phyloP scores from a whole-genome alignment of 2,888 invertebrate species.

The Anodontia alba region DNA sequence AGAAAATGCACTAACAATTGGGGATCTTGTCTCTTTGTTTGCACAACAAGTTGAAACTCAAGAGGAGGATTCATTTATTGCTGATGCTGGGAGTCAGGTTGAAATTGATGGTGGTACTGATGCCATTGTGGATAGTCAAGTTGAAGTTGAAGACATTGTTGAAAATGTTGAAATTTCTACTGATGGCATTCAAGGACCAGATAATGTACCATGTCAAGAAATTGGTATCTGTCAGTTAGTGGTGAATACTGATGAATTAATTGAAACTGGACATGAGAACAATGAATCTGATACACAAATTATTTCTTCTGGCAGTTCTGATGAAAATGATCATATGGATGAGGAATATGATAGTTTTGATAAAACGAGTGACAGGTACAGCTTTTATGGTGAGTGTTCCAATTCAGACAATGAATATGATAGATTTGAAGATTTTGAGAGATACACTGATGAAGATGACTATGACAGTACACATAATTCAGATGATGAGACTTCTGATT shows the following conservation, averaged over 20 bases:
- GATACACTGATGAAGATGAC: not conserved
- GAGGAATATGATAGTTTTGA: no score
- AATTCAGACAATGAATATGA: not conserved
- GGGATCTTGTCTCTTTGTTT: slow-evolving; percentile 74
- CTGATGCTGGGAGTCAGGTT: slow-evolving; percentile 24
- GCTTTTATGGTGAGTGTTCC: not conserved
- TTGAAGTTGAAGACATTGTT: not conserved
- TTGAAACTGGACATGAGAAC: not conserved
- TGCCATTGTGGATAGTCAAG: not conserved
- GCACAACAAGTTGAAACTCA: slow-evolving; percentile 60
- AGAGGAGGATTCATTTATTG: slow-evolving; percentile 35
- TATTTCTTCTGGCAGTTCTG: not conserved
- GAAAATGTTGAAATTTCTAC: slow-evolving; percentile 1
- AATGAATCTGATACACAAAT: not conserved
- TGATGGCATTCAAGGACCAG: not conserved
- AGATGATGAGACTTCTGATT: not conserved
- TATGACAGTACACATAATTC: not conserved
- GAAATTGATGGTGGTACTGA: slow-evolving; percentile 18
- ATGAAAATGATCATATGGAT: not conserved
- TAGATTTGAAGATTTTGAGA: not conserved
- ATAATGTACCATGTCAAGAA: not conserved
- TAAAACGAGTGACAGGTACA: not conserved
- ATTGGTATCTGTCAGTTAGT: not conserved
- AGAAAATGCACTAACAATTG: slow-evolving; percentile 73
- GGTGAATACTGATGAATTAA: not conserved